These are phyloP conservation scores for Furnarius figulus DNA, from an alignment of 2,113 vertebrate genomes.

Conservation along the genomic window DNA sequence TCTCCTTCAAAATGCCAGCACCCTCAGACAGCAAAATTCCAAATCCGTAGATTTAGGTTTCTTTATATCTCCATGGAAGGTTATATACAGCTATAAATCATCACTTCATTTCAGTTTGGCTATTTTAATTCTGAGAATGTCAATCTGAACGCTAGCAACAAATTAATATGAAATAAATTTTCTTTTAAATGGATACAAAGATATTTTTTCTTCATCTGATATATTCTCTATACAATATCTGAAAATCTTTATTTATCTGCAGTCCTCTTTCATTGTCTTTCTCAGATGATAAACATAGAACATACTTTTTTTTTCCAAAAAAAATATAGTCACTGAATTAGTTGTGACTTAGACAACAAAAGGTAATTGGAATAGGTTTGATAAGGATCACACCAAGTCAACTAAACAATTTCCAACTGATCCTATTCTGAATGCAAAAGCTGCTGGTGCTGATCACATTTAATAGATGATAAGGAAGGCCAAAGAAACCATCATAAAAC, in stretches of 20 bases:
- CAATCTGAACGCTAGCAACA: not conserved
- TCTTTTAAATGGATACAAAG: not conserved
- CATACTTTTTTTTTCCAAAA: not conserved
- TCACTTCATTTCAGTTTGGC: not conserved
- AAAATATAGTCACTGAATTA: not conserved
- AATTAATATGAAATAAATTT: not conserved
- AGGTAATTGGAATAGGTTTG: not conserved
- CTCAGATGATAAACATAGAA: not conserved
- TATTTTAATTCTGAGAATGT: not conserved
- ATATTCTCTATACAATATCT: not conserved
- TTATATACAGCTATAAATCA: not conserved
- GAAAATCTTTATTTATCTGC: not conserved
- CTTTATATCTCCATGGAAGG: not conserved
- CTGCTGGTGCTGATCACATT: not conserved
- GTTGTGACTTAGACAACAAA: not conserved
- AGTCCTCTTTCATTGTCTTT: not conserved
- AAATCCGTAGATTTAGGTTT: not conserved
- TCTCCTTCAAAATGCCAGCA: not conserved
- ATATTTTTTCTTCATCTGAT: not conserved
- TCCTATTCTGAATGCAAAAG: not conserved
- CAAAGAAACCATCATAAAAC: not conserved
- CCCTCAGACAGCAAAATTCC: not conserved
- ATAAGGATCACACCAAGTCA: not conserved
- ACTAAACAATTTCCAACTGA: not conserved
- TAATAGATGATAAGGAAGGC: not conserved